Base-by-base conservation (phyloP, 2,113 vertebrate species). In the Siniperca knerii region DNA sequence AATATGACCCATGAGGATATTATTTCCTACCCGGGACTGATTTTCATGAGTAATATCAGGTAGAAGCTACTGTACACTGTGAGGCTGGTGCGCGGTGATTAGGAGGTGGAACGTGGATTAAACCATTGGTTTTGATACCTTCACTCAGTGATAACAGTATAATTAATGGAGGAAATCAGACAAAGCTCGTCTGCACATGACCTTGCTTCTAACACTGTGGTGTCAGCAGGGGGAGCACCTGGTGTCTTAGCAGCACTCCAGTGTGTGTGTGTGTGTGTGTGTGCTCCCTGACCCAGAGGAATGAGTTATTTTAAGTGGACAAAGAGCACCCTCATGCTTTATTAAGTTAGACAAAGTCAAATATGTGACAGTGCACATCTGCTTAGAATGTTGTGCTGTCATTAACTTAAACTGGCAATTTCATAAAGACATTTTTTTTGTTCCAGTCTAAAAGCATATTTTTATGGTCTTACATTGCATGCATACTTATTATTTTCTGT, bases 141-240 rank as follows among this genome's bases (percentile, higher is more conserved):
- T 77, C 62, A 55, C 72, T 81, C 12, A 16, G 65, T 75, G 58
- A 77, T 81, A 77, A 81, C 40, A n/a, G 48, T 73, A 18, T 83
- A 91, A 89, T 86, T 82, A 87, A 81, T 91, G 87, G 79, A 42
- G 18, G 79, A 54, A 89, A 88, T 82, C 73, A 68, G 57, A 79
- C 50, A 55, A 58, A 62, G 82, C 55, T 68, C 65, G 76, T 79
- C 21, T 61, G 69, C 75, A 80, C 77, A 81, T 65, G 61, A 75
- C 57, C 79, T 79, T 68, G 55, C 54, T 25, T 37, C 44, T 73
- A 16, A 37, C 69, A 18, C n/a, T 20, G 66, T 54, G 67, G 60
- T 73, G 90, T 92, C 95, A 95, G 91, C 92, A 96, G 95, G 92
- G 92, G 93, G 94, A 84, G 95, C 93, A 87, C 76, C 86, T 82